A percentile compares a stretch with the other conserved stretches of the same genome.
Conservation (phyloP, 2,113 vertebrate species). For the Halichoerus grypus region DNA sequence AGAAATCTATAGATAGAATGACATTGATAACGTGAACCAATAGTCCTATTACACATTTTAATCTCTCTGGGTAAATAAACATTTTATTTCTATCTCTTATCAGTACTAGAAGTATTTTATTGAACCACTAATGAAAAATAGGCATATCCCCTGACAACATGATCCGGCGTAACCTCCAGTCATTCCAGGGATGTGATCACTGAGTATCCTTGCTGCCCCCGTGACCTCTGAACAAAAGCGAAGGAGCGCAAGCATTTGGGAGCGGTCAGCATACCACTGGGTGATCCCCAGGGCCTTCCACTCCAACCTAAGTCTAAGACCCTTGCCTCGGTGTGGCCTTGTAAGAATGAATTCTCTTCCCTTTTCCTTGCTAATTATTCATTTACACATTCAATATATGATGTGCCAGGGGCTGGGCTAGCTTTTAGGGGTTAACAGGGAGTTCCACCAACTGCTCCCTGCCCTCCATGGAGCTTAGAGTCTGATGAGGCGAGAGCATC, state of each 20-base stretch:
- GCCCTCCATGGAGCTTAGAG: neutral
- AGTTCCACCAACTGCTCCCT: neutral
- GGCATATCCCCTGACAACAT: neutral
- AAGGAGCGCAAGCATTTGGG: neutral
- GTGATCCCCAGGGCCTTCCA: too few relatives aligned
- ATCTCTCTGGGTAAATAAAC: constrained; percentile 39
- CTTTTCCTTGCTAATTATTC: constrained; percentile 3
- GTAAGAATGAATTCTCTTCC: neutral
- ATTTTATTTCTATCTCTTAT: constrained; percentile 24
- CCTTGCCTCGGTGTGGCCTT: neutral
- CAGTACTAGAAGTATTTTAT: neutral
- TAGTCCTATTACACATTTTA: constrained; percentile 5
- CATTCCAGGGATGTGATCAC: neutral
- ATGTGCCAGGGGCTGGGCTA: neutral
- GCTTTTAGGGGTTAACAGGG: neutral
- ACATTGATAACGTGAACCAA: neutral
- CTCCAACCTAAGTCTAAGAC: neutral
- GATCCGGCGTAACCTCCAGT: neutral
- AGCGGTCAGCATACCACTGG: neutral
- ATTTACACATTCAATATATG: neutral
- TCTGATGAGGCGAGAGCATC: neutral
- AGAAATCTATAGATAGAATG: neutral
- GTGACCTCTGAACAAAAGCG: neutral
- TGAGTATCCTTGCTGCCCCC: neutral
- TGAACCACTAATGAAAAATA: constrained; percentile 14